These are phyloP conservation scores for Otolemur garnettii DNA, from an alignment of 2,113 vertebrate species.

Conservation along the genomic window DNA sequence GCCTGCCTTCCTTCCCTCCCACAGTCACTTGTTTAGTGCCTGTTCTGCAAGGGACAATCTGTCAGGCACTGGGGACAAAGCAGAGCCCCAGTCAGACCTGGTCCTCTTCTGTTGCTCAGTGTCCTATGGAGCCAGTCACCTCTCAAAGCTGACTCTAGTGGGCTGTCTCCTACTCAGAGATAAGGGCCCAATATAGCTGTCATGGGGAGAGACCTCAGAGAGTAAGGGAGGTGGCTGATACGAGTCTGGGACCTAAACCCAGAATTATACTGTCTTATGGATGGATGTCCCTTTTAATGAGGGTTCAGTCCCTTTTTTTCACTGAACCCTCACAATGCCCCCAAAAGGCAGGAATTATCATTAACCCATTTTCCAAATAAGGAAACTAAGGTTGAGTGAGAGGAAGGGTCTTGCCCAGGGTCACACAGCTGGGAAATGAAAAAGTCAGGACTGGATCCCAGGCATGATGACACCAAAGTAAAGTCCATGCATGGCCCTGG, in stretches of 20 bases:
- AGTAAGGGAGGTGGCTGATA: neutral
- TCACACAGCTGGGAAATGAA: neutral
- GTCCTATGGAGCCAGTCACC: neutral
- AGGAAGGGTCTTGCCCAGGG: neutral
- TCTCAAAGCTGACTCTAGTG: neutral
- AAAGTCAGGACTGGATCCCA: neutral
- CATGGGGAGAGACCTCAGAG: neutral
- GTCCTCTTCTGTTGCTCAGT: neutral
- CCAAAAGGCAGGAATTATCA: neutral
- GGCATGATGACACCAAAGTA: neutral
- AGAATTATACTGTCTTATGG: neutral
- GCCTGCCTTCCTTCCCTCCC: neutral
- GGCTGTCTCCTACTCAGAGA: neutral
- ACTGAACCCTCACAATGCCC: neutral
- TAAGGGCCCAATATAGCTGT: neutral
- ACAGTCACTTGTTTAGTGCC: neutral
- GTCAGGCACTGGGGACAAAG: neutral
- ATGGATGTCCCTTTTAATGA: neutral
- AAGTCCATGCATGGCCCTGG: neutral
- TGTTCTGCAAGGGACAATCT: neutral
- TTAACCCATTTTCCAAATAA: neutral
- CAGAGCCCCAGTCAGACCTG: neutral
- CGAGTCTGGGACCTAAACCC: neutral
- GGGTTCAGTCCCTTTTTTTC: neutral
- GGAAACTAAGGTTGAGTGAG: conserved; percentile 13